These are phyloP conservation scores for Drosophila rellima DNA, from an alignment of 2,888 invertebrate genomes.

Conservation along the genomic window DNA sequence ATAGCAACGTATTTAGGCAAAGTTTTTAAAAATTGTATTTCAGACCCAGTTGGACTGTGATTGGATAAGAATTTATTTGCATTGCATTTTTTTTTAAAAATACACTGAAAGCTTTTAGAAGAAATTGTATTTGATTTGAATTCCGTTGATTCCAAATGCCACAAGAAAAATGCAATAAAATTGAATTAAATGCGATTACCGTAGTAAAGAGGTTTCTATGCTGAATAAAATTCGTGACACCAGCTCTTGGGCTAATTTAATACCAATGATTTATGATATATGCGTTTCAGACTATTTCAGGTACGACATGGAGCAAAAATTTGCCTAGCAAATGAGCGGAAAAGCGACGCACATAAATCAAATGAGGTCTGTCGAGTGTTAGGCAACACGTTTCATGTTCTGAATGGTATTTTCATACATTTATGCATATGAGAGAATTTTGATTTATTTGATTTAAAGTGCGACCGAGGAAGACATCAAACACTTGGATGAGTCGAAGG, in stretches of 20 bases:
- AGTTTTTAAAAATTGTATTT: no score
- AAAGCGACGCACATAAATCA: constrained; percentile 58
- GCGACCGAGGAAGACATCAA: constrained; percentile 47
- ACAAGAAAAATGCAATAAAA: no score
- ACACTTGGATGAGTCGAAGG: constrained; percentile 16
- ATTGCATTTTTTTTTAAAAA: no score
- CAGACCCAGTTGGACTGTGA: no score
- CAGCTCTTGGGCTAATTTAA: background rate
- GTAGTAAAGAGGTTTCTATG: background rate
- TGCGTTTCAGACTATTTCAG: constrained; percentile 14
- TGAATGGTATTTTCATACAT: constrained; percentile 28
- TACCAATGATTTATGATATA: constrained; percentile 2
- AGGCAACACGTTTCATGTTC: constrained; percentile 19
- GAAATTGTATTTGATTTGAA: no score
- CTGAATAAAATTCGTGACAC: background rate
- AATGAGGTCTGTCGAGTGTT: constrained; percentile 19
- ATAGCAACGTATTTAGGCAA: no score
- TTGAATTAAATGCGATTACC: no score
- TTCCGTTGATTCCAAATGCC: no score
- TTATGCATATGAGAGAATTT: constrained; percentile 25
- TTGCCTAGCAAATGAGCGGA: constrained; percentile 51
- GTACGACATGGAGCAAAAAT: constrained; percentile 21
- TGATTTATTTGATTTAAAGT: constrained; percentile 75
- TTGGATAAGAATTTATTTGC: no score
- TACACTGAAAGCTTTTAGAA: no score